Percentiles rank a stretch among this genome's conserved stretches.
Conservation (phyloP, 2,113 vertebrate species). For the Salvelinus namaycush region DNA sequence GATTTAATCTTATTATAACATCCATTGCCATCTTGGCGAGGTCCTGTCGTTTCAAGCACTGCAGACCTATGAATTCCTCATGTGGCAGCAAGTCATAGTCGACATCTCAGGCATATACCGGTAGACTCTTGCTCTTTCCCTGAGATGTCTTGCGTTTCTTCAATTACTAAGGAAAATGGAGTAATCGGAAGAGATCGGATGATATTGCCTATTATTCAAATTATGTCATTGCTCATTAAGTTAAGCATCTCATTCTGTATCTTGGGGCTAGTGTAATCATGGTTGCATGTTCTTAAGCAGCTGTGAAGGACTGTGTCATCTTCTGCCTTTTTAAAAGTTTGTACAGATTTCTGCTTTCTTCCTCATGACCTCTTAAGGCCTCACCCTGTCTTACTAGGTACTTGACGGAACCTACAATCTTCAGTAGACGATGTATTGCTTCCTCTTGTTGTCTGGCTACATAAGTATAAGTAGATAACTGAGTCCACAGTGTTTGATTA, state of each 20-base stretch:
- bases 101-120: background rate
- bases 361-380: background rate
- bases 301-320: background rate
- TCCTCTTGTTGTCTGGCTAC: no score
- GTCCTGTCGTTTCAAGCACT: conserved; percentile 2
- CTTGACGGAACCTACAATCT: no score
- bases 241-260: background rate
- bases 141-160: conserved; percentile 1
- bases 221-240: conserved; percentile 9
- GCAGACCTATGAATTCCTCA: background rate
- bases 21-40: conserved; percentile 1
- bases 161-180: background rate
- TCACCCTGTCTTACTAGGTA: background rate
- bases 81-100: conserved; percentile 3
- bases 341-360: background rate
- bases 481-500: background rate
- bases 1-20: background rate
- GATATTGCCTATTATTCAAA: background rate
- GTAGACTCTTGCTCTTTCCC: background rate
- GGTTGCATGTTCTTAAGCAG: background rate
- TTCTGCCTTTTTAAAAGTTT: conserved; percentile 4
- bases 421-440: no score
- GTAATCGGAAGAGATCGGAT: background rate
- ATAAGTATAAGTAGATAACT: no score
- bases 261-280: background rate